Evolutionary conservation across 2,113 vertebrate genomes (phyloP).

Genomic region (Peucedramus taeniatus): DNA sequence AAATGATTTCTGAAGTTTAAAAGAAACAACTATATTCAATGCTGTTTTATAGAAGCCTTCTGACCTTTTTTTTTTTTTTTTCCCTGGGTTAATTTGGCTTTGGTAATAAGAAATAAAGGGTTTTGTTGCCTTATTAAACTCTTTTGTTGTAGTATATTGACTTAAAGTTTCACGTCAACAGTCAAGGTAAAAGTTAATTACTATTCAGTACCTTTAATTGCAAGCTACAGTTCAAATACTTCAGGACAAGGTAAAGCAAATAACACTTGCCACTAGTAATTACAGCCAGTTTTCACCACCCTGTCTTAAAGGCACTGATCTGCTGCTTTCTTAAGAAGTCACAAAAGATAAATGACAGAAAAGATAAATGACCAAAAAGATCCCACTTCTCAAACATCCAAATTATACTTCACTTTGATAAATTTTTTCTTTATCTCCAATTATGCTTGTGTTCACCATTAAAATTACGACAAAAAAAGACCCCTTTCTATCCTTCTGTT

Average conservation of each 20-base stretch:
- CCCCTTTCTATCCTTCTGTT: neutral
- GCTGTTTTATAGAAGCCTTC: neutral
- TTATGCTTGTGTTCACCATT: neutral
- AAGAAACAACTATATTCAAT: neutral
- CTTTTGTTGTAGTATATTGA: neutral
- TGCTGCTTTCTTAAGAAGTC: neutral
- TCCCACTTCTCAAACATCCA: neutral
- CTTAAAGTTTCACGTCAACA: neutral
- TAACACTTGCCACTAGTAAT: conserved; percentile 32
- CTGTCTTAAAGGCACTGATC: neutral
- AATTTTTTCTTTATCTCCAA: neutral
- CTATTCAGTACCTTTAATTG: conserved; percentile 33
- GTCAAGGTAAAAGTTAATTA: conserved; percentile 21
- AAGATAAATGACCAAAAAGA: neutral
- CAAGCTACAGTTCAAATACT: conserved; percentile 25
- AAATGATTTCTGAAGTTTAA: neutral
- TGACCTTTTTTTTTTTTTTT: neutral
- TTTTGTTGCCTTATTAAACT: neutral
- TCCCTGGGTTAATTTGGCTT: neutral
- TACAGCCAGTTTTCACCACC: neutral
- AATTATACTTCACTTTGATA: neutral
- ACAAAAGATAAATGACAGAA: neutral
- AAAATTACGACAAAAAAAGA: neutral
- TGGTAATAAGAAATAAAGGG: neutral
- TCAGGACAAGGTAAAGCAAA: conserved; percentile 21